These are phyloP conservation scores for Formicarius rufipectus DNA, from an alignment of 2,113 vertebrate species.

Conservation along the genomic window DNA sequence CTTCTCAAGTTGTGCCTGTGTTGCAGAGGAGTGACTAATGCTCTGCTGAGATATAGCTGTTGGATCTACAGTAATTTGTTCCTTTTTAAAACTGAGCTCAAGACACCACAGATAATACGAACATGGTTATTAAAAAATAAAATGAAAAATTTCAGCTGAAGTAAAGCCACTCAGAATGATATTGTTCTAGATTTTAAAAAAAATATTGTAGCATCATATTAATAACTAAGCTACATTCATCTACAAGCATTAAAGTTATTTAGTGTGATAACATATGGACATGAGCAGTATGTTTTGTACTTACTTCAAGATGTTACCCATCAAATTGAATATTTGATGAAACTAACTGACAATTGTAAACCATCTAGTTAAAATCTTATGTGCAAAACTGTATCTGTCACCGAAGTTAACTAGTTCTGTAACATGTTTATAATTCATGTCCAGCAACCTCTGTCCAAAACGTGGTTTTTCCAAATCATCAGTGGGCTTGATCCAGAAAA, in stretches of 20 bases:
- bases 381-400: not conserved
- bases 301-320: not conserved
- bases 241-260: not conserved
- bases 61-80: not conserved
- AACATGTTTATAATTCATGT: not conserved
- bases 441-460: not conserved
- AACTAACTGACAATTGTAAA: not conserved
- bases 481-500: not conserved
- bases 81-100: not conserved
- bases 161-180: not conserved
- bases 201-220: not conserved
- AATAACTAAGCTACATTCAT: not conserved
- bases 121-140: not conserved
- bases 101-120: not conserved
- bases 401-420: not conserved
- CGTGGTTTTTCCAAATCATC: not conserved
- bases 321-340: not conserved
- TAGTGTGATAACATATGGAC: not conserved
- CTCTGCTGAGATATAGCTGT: not conserved
- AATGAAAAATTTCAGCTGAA: no score
- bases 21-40: not conserved
- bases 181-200: not conserved
- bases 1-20: not conserved
- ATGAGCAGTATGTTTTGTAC: not conserved
- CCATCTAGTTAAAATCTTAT: not conserved